Base-by-base conservation (phyloP, 2,113 vertebrate species). In the Megalops atlanticus region DNA sequence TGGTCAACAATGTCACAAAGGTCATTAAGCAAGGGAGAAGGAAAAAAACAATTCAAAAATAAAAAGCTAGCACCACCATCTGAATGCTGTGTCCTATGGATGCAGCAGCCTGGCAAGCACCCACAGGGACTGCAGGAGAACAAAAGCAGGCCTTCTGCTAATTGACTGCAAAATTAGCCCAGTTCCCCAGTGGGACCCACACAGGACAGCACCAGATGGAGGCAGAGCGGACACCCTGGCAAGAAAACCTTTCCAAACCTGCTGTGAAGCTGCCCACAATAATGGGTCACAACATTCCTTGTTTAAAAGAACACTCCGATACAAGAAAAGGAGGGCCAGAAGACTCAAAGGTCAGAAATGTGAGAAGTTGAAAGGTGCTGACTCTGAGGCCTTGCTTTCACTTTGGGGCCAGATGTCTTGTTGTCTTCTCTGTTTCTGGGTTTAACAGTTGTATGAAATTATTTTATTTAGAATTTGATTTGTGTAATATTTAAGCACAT, bases 141-240 rank as follows among this genome's bases (percentile, higher is more conserved):
- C 96, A 98, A 97, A 97, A 96, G 96, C 94, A 88, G 93, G 93
- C 96, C 96, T 96, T 98, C 97, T 96, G 96, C 97, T 99, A 98
- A 99, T 98, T 97, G 97, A 99, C 96, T 99, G 97, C 96, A 97
- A 97, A 98, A 98, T 98, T 97, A 98, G 96, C 96, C 93, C 86
- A 90, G 91, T 86, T 90, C 87, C 95, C 96, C 95, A 91, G 86
- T 93, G 96, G 97, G 97, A 96, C 92, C 86, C 81, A 78, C 89
- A 88, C 85, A 92, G 91, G 93, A 94, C 95, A 87, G 93, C 85
- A 86, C 96, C 97, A 98, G 97, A 98, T 97, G 96, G 97, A 97
- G 92, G 89, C 90, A 84, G 94, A 94, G 91, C 81, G 92, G 95
- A 96, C 95, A 92, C 91, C 54, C 1, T 79, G 80, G 92, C 90